phyloP scores from a whole-genome alignment of 1,140 invertebrate species.

The Euura saliciscinereae region DNA sequence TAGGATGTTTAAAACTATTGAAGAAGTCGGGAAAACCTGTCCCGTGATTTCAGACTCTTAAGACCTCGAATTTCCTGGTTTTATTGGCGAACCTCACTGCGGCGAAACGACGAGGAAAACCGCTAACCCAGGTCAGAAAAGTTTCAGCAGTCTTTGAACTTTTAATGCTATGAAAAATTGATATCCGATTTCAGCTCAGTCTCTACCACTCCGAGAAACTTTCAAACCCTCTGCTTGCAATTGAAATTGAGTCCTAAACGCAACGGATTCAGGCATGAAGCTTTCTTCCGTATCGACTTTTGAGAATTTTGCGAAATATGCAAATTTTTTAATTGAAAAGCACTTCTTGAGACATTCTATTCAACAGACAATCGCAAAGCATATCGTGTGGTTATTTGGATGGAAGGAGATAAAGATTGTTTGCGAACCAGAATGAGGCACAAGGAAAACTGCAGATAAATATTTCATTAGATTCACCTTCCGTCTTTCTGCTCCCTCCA shows the following conservation, averaged over 20 bases:
- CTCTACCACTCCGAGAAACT: not conserved
- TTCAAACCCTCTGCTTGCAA: not conserved
- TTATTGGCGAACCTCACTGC: too few species aligned
- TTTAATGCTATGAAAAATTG: conserved; percentile 4
- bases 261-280: not conserved
- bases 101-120: not conserved
- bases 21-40: conserved; percentile 7
- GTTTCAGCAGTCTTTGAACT: not conserved
- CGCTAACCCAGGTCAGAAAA: not conserved
- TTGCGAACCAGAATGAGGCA: too few species aligned
- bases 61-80: too few species aligned
- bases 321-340: too few species aligned
- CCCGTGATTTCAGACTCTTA: conserved; percentile 8
- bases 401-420: not conserved
- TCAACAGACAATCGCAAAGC: too few species aligned
- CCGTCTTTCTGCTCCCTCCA: not conserved
- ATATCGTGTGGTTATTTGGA: too few species aligned
- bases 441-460: not conserved
- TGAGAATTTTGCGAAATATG: too few species aligned
- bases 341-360: too few species aligned
- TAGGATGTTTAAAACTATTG: not conserved
- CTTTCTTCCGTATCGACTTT: too few species aligned
- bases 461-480: not conserved
- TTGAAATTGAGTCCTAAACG: not conserved
- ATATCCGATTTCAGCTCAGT: not conserved